Conservation (phyloP, 2,797 vertebrate genomes). For the Pseudochaenichthys georgianus region DNA sequence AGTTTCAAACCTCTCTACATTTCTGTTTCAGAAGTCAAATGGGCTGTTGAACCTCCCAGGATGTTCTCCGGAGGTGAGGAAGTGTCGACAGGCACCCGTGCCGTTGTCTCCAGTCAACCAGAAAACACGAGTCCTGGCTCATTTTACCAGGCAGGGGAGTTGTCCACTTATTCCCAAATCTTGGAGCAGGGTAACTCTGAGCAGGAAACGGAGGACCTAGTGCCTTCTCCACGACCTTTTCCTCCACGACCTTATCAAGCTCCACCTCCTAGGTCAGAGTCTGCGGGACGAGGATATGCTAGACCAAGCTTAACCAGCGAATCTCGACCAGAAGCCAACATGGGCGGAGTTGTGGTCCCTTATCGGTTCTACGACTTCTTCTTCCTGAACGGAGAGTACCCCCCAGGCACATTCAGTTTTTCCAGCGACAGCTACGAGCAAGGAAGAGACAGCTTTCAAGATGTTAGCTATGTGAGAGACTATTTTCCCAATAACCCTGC, state of each 20-base stretch:
- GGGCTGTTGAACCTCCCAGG: not conserved
- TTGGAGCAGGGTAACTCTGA: not conserved
- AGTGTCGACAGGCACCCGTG: rapidly evolving
- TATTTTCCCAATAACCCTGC: rapidly evolving
- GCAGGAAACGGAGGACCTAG: not conserved
- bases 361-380: constrained; percentile 16
- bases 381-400: constrained; percentile 18
- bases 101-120: not conserved
- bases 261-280: rapidly evolving
- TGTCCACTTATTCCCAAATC: not conserved
- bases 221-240: too few species aligned
- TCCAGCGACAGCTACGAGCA: constrained; percentile 20
- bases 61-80: not conserved
- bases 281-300: not conserved
- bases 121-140: not conserved
- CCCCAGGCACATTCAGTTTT: constrained; percentile 28
- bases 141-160: constrained; percentile 17
- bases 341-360: rapidly evolving
- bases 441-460: constrained; percentile 3
- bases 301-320: not conserved
- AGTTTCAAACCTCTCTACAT: not conserved
- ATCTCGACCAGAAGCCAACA: rapidly evolving
- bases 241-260: not conserved
- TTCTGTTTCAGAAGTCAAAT: not conserved
- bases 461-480: constrained; percentile 5